Conservation (phyloP, 2,797 vertebrate genomes). For the Gadopsis marmoratus region DNA sequence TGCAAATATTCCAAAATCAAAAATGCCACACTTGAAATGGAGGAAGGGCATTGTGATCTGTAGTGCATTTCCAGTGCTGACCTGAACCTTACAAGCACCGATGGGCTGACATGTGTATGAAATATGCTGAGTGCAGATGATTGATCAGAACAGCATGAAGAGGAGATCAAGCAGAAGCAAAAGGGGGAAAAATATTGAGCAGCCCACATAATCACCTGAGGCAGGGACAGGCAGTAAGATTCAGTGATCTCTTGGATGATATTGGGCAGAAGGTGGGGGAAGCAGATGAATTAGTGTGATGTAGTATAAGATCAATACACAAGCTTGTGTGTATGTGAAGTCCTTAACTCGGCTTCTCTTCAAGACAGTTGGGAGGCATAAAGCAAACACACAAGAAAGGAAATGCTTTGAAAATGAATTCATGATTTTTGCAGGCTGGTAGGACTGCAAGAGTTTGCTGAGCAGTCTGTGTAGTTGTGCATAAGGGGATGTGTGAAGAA, state of each 20-base stretch:
- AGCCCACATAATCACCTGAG: constrained; percentile 27
- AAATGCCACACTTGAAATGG: neutral
- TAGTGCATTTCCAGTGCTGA: constrained; percentile 12
- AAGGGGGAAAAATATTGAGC: constrained; percentile 46
- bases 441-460: constrained; percentile 30
- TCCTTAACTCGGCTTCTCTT: constrained; percentile 12
- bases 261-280: constrained; percentile 13
- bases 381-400: neutral
- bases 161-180: constrained; percentile 28
- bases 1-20: neutral
- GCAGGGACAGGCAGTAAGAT: constrained; percentile 23
- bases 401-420: constrained; percentile 24
- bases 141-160: constrained; percentile 25
- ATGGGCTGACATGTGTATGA: neutral
- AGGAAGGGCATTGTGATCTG: neutral
- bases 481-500: constrained; percentile 57
- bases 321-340: constrained; percentile 6
- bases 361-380: neutral
- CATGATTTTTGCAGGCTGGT: constrained; percentile 13
- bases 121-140: constrained; percentile 19
- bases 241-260: constrained; percentile 30
- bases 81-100: neutral
- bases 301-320: constrained; percentile 30
- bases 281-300: constrained; percentile 37
- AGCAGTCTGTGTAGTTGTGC: constrained; percentile 54